phyloP scores from a whole-genome alignment of 2,797 vertebrate species.

The Lateolabrax maculatus region DNA sequence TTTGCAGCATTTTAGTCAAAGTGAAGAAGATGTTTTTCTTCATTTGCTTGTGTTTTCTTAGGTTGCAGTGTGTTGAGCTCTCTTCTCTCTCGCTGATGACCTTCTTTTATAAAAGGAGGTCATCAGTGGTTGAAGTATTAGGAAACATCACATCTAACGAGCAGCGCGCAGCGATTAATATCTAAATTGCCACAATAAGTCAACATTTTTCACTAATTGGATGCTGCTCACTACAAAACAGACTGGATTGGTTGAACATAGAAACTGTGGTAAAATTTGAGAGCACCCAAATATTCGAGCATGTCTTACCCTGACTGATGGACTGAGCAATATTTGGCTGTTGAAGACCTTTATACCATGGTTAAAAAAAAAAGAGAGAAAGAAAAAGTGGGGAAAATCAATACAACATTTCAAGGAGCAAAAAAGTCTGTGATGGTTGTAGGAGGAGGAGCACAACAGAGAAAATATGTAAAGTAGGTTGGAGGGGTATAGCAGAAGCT shows the following conservation, averaged over 20 bases:
- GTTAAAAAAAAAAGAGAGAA: not conserved
- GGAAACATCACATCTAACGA: not conserved
- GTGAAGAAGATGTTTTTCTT: not conserved
- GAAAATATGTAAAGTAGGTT: not conserved
- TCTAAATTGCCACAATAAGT: not conserved
- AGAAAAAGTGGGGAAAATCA: slow-evolving; percentile 1
- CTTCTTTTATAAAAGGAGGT: not conserved
- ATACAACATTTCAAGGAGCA: not conserved
- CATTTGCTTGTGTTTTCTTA: not conserved
- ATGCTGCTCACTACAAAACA: not conserved
- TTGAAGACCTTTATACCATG: not conserved
- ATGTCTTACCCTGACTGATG: not conserved
- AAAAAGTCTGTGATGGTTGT: not conserved
- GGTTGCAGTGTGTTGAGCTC: not conserved
- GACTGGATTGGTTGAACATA: not conserved
- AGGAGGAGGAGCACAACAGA: not conserved
- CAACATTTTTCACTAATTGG: not conserved
- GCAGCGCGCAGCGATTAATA: not conserved
- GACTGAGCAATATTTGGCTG: not conserved
- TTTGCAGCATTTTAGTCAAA: too few species aligned
- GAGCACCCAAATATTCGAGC: not conserved
- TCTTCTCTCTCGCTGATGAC: not conserved
- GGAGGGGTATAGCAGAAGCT: not conserved
- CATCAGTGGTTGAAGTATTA: not conserved
- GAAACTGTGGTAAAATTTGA: not conserved